Base-by-base conservation (phyloP, 2,113 vertebrate species). In the Tragelaphus strepsiceros region DNA sequence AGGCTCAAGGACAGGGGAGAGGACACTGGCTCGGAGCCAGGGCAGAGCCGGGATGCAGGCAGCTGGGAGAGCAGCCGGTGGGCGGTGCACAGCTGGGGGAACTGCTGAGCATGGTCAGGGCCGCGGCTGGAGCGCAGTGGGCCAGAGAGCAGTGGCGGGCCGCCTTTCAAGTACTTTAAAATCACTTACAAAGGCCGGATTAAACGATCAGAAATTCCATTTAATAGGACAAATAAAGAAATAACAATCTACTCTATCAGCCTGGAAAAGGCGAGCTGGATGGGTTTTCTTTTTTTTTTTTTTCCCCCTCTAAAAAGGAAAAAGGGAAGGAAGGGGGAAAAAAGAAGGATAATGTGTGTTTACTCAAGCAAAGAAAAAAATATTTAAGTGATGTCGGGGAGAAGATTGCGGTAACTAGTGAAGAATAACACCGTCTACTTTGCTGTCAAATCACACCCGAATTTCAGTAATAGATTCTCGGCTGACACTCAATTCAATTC, bases 391-490 rank as follows among this genome's bases (percentile, higher is more conserved):
- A 99, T 99, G 99, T 99, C 99, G 99, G 99, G 98, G 97, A 99
- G 99, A 99, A 99, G 99, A 99, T 99, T 99, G 99, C 99, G 61
- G 99, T 99, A 99, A 99, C 99, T 99, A 99, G 99, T 99, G 99
- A 99, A 99, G 99, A 99, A 99, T 99, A 99, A 99, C 99, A 99
- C 99, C 99, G 99, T 99, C 99, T 99, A 99, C 99, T 99, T 99
- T 99, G 99, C 99, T 99, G 99, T 99, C 99, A 99, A 99, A 99
- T 99, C 99, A 99, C 99, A 99, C 99, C 99, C 99, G 99, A 99
- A 99, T 99, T 99, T 99, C 99, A 99, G 99, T 99, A 99, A 99
- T 99, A 99, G 99, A 99, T 99, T 99, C 99, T 99, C 99, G 99
- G 99, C 99, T 99, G 99, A 99, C 99, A 99, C 99, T 99, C 99